Evolutionary conservation across 1,140 invertebrate species (phyloP).

Genomic region (Idris sp.): DNA sequence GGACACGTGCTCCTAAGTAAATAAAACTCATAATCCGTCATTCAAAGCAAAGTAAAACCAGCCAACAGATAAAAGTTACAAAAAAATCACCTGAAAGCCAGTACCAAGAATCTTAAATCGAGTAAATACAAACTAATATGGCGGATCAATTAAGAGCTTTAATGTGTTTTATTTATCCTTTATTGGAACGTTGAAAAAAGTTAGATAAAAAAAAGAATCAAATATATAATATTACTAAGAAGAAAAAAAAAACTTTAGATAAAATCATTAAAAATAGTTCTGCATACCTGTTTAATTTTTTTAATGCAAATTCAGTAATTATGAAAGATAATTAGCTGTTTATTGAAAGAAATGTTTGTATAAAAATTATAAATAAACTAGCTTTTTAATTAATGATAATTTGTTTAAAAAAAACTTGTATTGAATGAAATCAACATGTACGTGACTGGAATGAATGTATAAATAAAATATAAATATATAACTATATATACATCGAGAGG

Average conservation of each 20-base stretch:
- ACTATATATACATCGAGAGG: slow-evolving; percentile 17
- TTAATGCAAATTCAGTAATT: no score
- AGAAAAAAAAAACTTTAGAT: no score
- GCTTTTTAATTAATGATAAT: no score
- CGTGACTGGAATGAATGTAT: slow-evolving; percentile 8
- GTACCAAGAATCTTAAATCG: slow-evolving; percentile 7
- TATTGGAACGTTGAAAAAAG: slow-evolving; percentile 14
- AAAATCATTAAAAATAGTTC: no score
- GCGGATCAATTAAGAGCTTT: slow-evolving; percentile 70
- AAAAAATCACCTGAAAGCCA: background rate
- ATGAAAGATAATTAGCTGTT: no score
- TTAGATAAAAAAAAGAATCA: slow-evolving; percentile 7
- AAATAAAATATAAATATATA: slow-evolving; percentile 54
- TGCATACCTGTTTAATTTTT: no score
- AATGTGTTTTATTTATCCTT: slow-evolving; percentile 65
- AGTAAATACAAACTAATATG: slow-evolving; percentile 62
- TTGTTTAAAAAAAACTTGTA: background rate
- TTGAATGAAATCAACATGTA: no score
- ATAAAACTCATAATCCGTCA: background rate
- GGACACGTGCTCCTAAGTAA: background rate
- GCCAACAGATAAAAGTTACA: background rate
- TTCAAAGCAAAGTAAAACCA: background rate
- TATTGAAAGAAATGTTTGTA: no score
- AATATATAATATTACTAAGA: no score
- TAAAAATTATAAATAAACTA: no score